Evolutionary conservation across 2,888 invertebrate genomes (phyloP).

Genomic region (Tipula lateralis): DNA sequence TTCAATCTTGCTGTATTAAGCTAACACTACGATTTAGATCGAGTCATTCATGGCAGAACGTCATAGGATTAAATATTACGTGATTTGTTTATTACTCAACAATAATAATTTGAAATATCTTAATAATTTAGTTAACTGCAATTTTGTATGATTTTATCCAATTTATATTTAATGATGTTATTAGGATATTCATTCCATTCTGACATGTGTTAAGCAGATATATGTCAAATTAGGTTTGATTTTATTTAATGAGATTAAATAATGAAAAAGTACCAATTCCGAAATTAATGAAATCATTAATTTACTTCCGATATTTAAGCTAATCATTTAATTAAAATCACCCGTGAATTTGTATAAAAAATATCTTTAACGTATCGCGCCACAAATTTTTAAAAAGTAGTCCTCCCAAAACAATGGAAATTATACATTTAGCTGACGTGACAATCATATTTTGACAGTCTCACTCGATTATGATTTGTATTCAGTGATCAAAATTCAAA

Average conservation of each 20-base stretch:
- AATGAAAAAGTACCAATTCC: background rate
- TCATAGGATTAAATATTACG: too few species aligned
- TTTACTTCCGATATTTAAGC: background rate
- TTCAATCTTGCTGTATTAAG: too few species aligned
- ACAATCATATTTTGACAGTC: background rate
- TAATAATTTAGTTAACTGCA: too few species aligned
- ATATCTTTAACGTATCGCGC: background rate
- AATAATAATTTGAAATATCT: too few species aligned
- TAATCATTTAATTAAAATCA: background rate
- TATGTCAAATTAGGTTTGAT: background rate
- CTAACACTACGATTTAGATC: too few species aligned
- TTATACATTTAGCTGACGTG: background rate
- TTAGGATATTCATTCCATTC: background rate
- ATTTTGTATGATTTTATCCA: too few species aligned
- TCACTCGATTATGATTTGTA: background rate
- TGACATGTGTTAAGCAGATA: background rate
- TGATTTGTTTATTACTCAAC: too few species aligned
- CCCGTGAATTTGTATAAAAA: background rate
- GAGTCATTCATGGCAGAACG: too few species aligned
- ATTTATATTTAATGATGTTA: background rate
- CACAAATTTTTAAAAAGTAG: background rate
- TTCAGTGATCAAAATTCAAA: background rate
- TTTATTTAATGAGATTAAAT: background rate
- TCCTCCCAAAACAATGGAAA: background rate
- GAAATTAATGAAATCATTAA: background rate